Base-by-base conservation (phyloP, 2,888 invertebrate genomes). In the Sepioteuthis lessoniana region DNA sequence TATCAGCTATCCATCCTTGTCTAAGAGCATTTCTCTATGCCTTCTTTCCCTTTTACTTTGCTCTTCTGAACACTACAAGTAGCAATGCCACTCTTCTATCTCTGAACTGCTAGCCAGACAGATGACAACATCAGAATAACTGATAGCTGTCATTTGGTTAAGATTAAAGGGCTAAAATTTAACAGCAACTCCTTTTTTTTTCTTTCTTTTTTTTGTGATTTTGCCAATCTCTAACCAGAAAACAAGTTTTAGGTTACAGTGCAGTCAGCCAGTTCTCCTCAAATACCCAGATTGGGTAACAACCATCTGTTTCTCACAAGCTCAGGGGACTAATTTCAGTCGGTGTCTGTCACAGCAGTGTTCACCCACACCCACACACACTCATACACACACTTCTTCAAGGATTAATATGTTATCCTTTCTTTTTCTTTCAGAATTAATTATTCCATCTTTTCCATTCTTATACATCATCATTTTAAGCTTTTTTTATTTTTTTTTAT, bases 101-200 rank as follows among this genome's bases (percentile, higher is more conserved):
- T 13, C 3, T 8, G n/a, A 76, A 76, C n/a, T 10, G n/a, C 76
- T n/a, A 16, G n/a, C n/a, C 16, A n/a, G 76, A 76, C 76, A 16
- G 76, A 76, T 76, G 76, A 35, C 76, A 76, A 76, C 76, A 76
- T 76, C 76, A 76, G 13, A 76, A 76, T 76, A n/a, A n/a, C n/a
- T 76, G 76, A 76, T 76, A 19, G 76, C n/a, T 76, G 76, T 76
- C 76, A 76, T 76, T 76, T 76, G 16, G n/a, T n/a, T n/a, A 76
- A 76, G n/a, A 76, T 76, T 76, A 76, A 76, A 76, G n/a, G 76
- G n/a, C n/a, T 76, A 76, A 76, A 76, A 76, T 76, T n/a, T 76
- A 76, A n/a, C 76, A 76, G 19, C 76, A n/a, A 10, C 76, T 19
- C 16, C 16, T 35, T n/a, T 76, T 13, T 60, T 31, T 60, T n/a